Percentiles rank a stretch among this genome's conserved stretches.
Evolutionary conservation across 2,113 vertebrate species (phyloP).

Genomic region (Mustelus asterias): DNA sequence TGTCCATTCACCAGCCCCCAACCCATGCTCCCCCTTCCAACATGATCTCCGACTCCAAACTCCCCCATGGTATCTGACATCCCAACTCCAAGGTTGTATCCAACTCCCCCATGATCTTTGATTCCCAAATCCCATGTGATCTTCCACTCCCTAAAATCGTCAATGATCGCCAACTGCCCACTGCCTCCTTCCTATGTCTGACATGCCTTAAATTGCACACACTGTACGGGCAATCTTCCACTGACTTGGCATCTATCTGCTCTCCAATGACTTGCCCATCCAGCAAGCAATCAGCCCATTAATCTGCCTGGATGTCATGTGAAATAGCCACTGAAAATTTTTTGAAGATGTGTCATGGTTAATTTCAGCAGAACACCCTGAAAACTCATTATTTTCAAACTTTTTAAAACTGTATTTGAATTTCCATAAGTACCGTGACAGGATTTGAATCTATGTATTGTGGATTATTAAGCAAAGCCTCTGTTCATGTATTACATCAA

Average conservation of each 20-base stretch:
- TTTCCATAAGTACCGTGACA: neutral
- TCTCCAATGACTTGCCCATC: neutral
- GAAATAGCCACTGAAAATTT: neutral
- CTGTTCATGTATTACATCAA: neutral
- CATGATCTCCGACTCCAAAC: too few species aligned
- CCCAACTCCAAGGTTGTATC: neutral
- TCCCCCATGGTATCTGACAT: too few species aligned
- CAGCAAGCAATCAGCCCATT: neutral
- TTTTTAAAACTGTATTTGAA: neutral
- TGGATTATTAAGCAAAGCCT: neutral
- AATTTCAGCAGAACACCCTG: too few species aligned
- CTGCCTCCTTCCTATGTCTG: neutral
- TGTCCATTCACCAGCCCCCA: neutral
- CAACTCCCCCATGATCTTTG: neutral
- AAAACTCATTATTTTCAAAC: too few species aligned
- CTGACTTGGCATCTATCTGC: neutral
- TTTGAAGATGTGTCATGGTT: too few species aligned
- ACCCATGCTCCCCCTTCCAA: too few species aligned
- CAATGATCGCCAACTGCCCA: neutral
- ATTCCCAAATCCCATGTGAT: neutral
- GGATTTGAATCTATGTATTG: neutral
- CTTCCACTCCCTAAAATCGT: neutral
- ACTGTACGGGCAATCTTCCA: too few species aligned
- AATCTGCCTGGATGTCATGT: neutral
- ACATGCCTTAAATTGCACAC: too few species aligned